Evolutionary conservation across 2,113 vertebrate species (phyloP).

Genomic region (Morone chrysops): DNA sequence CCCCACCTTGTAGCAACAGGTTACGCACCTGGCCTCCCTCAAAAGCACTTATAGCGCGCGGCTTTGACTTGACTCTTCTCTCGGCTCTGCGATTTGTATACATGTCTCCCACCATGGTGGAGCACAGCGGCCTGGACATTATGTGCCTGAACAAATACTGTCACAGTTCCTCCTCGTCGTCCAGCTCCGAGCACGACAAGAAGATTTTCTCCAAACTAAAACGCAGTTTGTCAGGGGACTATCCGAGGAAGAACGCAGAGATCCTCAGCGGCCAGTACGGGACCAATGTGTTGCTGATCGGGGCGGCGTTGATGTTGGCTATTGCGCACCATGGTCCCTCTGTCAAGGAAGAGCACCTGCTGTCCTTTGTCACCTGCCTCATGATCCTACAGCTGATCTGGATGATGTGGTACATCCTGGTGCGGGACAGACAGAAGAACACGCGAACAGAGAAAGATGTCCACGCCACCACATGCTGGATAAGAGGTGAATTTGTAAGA

Average conservation of each 20-base stretch:
- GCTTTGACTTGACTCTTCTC: constrained; percentile 44
- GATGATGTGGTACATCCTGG: constrained; percentile 96
- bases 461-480: constrained; percentile 92
- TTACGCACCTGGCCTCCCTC: constrained; percentile 65
- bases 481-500: constrained; percentile 86
- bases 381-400: constrained; percentile 94
- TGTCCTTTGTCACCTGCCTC: constrained; percentile 89
- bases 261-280: constrained; percentile 96
- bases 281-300: constrained; percentile 91
- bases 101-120: constrained; percentile 77
- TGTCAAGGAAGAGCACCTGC: constrained; percentile 87
- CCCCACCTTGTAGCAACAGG: constrained; percentile 66
- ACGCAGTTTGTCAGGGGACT: constrained; percentile 77
- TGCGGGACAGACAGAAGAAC: constrained; percentile 84
- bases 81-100: constrained; percentile 31
- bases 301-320: constrained; percentile 92
- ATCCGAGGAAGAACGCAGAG: constrained; percentile 91
- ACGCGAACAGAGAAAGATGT: constrained; percentile 87
- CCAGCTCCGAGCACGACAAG: constrained; percentile 79
- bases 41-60: constrained; percentile 72
- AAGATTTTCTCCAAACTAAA: constrained; percentile 77
- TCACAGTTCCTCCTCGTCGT: constrained; percentile 72
- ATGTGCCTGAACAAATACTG: constrained; percentile 82
- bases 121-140: constrained; percentile 79
- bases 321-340: constrained; percentile 87